Percentiles rank a stretch among this genome's conserved stretches.
phyloP scores from a whole-genome alignment of 2,113 vertebrate genomes.

The Lepus timidus region DNA sequence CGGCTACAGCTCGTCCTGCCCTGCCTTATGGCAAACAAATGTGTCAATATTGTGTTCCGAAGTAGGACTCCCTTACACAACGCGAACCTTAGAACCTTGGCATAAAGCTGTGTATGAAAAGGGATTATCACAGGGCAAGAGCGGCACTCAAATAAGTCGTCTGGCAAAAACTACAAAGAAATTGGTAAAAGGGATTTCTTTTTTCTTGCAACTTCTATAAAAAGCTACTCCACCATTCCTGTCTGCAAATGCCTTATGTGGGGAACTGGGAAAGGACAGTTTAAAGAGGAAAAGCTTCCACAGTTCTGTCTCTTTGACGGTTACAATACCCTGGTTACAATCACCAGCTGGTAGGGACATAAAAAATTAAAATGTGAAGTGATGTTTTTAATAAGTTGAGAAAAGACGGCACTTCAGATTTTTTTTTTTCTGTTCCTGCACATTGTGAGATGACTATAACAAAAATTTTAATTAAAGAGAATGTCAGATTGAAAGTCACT shows the following conservation, averaged over 20 bases:
- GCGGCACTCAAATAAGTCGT: background rate
- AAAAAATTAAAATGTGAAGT: constrained; percentile 23
- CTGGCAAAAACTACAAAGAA: constrained; percentile 27
- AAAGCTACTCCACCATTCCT: constrained; percentile 27
- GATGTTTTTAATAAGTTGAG: constrained; percentile 2
- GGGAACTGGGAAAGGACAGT: background rate
- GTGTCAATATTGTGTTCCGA: constrained; percentile 69
- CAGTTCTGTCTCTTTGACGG: background rate
- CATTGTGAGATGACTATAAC: constrained; percentile 16
- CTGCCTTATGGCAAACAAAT: constrained; percentile 63
- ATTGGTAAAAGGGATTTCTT: background rate
- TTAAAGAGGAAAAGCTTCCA: background rate
- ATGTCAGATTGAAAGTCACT: background rate
- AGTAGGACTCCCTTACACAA: constrained; percentile 45
- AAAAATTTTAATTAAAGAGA: constrained; percentile 8
- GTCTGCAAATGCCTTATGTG: background rate
- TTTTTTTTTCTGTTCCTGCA: background rate
- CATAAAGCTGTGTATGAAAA: constrained; percentile 30
- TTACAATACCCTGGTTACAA: background rate
- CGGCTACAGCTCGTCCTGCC: constrained; percentile 60
- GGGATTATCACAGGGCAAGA: background rate
- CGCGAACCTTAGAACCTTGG: constrained; percentile 71
- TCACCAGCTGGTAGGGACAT: background rate
- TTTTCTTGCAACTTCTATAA: background rate
- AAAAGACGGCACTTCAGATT: background rate